phyloP scores from a whole-genome alignment of 1,140 invertebrate genomes.

The Adelges cooleyi region DNA sequence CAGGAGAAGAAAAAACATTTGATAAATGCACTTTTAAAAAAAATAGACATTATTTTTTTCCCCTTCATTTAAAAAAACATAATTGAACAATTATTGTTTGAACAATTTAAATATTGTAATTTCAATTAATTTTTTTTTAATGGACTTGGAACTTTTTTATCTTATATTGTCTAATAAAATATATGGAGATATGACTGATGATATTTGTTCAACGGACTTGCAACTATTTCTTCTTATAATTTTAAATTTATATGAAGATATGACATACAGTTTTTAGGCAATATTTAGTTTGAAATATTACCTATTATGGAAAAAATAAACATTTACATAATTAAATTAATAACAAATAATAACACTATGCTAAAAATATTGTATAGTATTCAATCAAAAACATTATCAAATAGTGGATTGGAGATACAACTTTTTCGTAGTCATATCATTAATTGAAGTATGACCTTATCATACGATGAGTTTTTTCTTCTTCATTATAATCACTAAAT shows the following conservation, averaged over 20 bases:
- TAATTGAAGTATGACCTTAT: no score
- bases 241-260: constrained; percentile 3
- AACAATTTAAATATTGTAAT: not conserved
- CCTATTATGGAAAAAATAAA: not conserved
- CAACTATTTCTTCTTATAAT: not conserved
- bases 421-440: no score
- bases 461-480: no score
- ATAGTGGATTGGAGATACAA: no score
- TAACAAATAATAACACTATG: no score
- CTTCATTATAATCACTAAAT: no score
- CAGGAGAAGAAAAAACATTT: constrained; percentile 7
- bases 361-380: no score
- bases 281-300: not conserved
- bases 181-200: constrained; percentile 1
- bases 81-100: not conserved
- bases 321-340: not conserved
- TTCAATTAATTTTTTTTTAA: not conserved
- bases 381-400: no score
- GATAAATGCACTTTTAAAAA: not conserved
- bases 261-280: not conserved
- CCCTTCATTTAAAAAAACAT: not conserved
- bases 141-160: not conserved
- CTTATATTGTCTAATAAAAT: not conserved
- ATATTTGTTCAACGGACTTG: not conserved
- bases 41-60: not conserved